These are phyloP conservation scores for Coregonus ussuriensis DNA, from an alignment of 2,797 vertebrate genomes.

Conservation along the genomic window DNA sequence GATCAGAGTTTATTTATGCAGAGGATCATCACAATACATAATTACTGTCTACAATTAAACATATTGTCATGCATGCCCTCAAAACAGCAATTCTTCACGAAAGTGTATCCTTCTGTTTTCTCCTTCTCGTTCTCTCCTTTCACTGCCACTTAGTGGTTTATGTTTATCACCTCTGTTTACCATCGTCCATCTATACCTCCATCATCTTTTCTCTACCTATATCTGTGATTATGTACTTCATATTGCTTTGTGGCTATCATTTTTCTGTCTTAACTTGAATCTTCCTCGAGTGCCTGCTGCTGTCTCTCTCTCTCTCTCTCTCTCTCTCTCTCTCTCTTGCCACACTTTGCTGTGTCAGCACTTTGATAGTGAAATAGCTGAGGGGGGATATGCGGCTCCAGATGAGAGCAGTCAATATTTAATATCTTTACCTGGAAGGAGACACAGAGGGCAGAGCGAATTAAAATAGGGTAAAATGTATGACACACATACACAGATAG, in stretches of 20 bases:
- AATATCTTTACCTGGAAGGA: conserved; percentile 74
- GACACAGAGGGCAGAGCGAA: conserved; percentile 70
- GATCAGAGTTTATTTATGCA: conserved; percentile 36
- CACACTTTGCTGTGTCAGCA: conserved; percentile 74
- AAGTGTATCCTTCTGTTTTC: conserved; percentile 16
- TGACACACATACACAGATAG: conserved; percentile 43
- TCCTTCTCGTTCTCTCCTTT: background rate
- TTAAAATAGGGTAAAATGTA: conserved; percentile 69
- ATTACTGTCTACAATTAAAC: conserved; percentile 65
- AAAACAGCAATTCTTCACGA: conserved; percentile 40
- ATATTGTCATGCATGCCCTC: conserved; percentile 55
- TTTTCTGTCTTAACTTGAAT: conserved; percentile 18
- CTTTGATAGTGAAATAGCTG: conserved; percentile 65
- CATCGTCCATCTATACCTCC: too few relatives aligned
- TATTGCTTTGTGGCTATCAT: conserved; percentile 3
- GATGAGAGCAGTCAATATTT: conserved; percentile 77
- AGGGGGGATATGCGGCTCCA: conserved; percentile 54
- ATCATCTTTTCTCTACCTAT: too few relatives aligned
- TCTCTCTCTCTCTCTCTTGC: too few relatives aligned
- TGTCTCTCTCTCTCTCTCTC: too few relatives aligned
- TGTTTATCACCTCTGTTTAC: background rate
- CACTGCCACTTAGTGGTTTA: background rate
- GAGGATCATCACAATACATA: conserved; percentile 62
- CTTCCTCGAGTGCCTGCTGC: background rate
- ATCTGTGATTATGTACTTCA: conserved; percentile 18